Evolutionary conservation across 2,797 vertebrate species (phyloP).

Genomic region (Tolypeutes matacus): DNA sequence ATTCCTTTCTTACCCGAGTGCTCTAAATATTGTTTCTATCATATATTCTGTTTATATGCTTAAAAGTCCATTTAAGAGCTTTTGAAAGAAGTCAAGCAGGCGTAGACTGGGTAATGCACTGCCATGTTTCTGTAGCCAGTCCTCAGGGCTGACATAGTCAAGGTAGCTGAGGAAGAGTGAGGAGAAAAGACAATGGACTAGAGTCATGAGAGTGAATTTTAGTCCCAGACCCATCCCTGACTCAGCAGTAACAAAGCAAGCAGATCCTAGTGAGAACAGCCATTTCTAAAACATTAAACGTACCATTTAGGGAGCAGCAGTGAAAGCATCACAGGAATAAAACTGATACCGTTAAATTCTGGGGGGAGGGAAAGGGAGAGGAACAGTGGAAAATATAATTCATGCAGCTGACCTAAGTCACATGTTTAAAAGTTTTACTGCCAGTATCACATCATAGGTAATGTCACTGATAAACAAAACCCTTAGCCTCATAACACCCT

Average conservation of each 20-base stretch:
- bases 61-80: neutral
- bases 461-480: conserved; percentile 2
- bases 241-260: neutral
- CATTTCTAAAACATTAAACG: neutral
- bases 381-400: neutral
- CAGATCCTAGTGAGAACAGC: neutral
- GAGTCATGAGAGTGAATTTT: neutral
- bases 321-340: neutral
- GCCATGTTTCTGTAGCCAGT: neutral
- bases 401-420: neutral
- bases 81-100: neutral
- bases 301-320: neutral
- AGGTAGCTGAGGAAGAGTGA: neutral
- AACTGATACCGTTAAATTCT: neutral
- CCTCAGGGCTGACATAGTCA: neutral
- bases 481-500: neutral
- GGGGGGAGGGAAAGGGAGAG: neutral
- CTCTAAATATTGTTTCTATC: neutral
- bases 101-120: neutral
- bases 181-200: neutral
- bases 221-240: neutral
- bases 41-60: neutral
- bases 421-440: neutral
- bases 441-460: neutral
- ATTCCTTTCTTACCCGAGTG: neutral